Evolutionary conservation across 2,888 invertebrate genomes (phyloP).

Genomic region (Limulus polyphemus): DNA sequence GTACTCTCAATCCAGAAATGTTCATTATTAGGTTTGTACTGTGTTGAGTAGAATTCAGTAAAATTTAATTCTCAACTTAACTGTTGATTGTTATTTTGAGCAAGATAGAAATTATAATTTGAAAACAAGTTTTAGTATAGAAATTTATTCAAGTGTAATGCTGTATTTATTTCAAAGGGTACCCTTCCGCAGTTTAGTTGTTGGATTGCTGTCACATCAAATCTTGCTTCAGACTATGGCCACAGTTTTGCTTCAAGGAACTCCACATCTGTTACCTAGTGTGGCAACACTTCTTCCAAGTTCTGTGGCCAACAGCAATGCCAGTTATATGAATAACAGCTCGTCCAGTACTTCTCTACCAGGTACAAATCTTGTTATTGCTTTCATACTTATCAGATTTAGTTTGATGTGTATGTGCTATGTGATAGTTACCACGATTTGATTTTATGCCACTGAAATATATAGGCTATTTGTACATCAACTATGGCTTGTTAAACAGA

Average conservation of each 20-base stretch:
- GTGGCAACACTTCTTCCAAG: constrained; percentile 32
- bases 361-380: neutral
- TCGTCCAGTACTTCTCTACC: constrained; percentile 1
- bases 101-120: no score
- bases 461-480: neutral
- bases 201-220: constrained; percentile 81
- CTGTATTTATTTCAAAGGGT: constrained; percentile 45
- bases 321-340: neutral
- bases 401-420: neutral
- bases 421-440: neutral
- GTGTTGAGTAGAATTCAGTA: neutral
- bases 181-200: constrained; percentile 72
- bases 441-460: neutral
- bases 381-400: neutral
- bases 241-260: constrained; percentile 65
- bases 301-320: neutral
- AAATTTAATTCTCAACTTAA: no score
- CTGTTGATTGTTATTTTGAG: no score
- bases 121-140: no score
- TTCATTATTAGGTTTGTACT: constrained; percentile 31
- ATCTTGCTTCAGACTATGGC: constrained; percentile 83
- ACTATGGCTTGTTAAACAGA: neutral
- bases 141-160: neutral
- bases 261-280: constrained; percentile 49
- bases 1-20: constrained; percentile 32